phyloP scores from a whole-genome alignment of 1,140 invertebrate genomes.

The Aphis craccivora region DNA sequence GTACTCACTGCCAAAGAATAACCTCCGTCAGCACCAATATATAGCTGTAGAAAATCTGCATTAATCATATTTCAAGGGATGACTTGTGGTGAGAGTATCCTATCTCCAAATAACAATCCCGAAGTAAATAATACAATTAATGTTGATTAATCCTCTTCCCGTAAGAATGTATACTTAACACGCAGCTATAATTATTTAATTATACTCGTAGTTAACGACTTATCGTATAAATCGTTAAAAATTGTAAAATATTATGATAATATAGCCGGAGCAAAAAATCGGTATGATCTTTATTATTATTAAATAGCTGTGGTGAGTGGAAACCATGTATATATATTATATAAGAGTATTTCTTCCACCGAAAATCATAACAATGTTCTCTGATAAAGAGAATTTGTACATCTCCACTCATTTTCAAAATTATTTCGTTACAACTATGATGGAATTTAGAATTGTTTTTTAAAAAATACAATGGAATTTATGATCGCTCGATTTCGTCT shows the following conservation, averaged over 20 bases:
- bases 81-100: background rate
- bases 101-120: background rate
- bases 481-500: background rate
- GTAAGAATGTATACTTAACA: too few species aligned
- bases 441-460: background rate
- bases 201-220: background rate
- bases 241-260: background rate
- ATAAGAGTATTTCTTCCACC: background rate
- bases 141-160: background rate
- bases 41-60: background rate
- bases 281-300: background rate
- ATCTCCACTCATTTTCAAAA: background rate
- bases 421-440: background rate
- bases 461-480: background rate
- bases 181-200: background rate
- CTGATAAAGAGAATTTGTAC: background rate
- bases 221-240: background rate
- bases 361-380: background rate
- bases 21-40: background rate
- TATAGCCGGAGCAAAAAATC: background rate
- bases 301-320: background rate
- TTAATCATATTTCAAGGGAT: background rate
- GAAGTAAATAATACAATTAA: background rate
- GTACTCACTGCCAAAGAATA: too few species aligned
- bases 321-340: background rate